These are phyloP conservation scores for Oophaga pumilio DNA, from an alignment of 2,113 vertebrate genomes.

Conservation along the genomic window DNA sequence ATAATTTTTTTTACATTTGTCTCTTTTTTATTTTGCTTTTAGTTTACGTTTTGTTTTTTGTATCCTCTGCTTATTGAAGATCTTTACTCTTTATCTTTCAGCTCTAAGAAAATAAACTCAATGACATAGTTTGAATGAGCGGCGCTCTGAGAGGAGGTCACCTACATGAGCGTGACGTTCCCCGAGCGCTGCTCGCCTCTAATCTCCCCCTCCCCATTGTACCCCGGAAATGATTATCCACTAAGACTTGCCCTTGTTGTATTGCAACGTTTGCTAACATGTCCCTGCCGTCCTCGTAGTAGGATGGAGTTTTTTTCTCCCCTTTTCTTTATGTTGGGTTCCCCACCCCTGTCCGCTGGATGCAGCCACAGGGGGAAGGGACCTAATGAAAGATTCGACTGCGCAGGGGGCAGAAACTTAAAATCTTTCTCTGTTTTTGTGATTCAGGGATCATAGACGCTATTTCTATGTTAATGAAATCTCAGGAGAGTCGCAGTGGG, in stretches of 20 bases:
- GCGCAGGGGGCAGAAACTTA: constrained; percentile 65
- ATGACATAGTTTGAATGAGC: constrained; percentile 69
- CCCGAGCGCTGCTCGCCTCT: constrained; percentile 70
- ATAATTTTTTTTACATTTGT: constrained; percentile 88
- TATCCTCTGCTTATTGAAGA: constrained; percentile 84
- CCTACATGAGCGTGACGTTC: constrained; percentile 72
- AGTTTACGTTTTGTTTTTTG: constrained; percentile 82
- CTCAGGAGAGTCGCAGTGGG: constrained; percentile 94
- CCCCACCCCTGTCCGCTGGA: constrained; percentile 73
- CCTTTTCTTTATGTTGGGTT: constrained; percentile 71
- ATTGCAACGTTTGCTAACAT: constrained; percentile 62
- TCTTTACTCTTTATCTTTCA: constrained; percentile 90
- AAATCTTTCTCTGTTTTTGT: constrained; percentile 88
- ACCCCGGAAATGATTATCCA: not conserved
- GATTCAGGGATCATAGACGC: constrained; percentile 98
- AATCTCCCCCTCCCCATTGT: not conserved
- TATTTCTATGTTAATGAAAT: constrained; percentile 99
- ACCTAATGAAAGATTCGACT: constrained; percentile 66
- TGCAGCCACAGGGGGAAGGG: constrained; percentile 72
- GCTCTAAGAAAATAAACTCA: constrained; percentile 72
- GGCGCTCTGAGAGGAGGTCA: constrained; percentile 76
- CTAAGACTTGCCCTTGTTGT: constrained; percentile 9
- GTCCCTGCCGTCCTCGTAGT: not conserved
- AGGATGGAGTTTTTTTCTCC: constrained; percentile 59
- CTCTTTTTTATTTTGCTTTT: constrained; percentile 89